Conservation (phyloP, 1,140 invertebrate species). For the Drosophila azteca region DNA sequence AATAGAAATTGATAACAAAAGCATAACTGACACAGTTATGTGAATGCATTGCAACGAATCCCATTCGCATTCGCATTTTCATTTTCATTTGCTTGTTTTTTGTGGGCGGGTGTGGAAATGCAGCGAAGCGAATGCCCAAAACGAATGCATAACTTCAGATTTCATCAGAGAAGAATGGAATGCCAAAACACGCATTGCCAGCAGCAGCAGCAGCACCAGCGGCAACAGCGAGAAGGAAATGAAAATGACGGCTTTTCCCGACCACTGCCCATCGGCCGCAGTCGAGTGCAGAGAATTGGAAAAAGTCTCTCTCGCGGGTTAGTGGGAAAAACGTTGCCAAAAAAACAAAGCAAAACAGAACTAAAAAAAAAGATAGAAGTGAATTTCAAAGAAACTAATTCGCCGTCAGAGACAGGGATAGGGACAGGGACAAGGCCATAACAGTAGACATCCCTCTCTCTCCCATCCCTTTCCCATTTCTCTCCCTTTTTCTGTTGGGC, state of each 20-base stretch:
- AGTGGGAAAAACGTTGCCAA: too few relatives aligned
- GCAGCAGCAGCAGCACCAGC: conserved; percentile 18
- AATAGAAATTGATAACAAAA: conserved; percentile 54
- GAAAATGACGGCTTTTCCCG: conserved; percentile 12
- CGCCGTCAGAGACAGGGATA: conserved; percentile 3
- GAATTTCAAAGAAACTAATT: background rate
- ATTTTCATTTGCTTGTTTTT: background rate
- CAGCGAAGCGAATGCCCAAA: conserved; percentile 43
- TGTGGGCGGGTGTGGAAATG: conserved; percentile 3
- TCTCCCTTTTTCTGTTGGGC: background rate
- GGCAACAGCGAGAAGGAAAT: conserved; percentile 27
- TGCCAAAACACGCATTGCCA: conserved; percentile 34
- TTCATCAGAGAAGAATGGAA: conserved; percentile 42
- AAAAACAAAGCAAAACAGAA: background rate
- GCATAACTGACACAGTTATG: conserved; percentile 51
- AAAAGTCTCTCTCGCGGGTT: conserved; percentile 15
- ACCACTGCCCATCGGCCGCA: conserved; percentile 36
- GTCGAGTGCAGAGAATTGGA: conserved; percentile 56
- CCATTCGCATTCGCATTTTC: conserved; percentile 11
- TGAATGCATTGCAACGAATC: conserved; percentile 18
- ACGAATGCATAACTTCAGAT: conserved; percentile 44
- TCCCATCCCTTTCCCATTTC: too few relatives aligned
- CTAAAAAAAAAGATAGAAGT: background rate
- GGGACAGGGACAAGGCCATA: conserved; percentile 41
- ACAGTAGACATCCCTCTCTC: too few relatives aligned